Conservation (phyloP, 1,140 invertebrate genomes). For the Belonocnema kinseyi region DNA sequence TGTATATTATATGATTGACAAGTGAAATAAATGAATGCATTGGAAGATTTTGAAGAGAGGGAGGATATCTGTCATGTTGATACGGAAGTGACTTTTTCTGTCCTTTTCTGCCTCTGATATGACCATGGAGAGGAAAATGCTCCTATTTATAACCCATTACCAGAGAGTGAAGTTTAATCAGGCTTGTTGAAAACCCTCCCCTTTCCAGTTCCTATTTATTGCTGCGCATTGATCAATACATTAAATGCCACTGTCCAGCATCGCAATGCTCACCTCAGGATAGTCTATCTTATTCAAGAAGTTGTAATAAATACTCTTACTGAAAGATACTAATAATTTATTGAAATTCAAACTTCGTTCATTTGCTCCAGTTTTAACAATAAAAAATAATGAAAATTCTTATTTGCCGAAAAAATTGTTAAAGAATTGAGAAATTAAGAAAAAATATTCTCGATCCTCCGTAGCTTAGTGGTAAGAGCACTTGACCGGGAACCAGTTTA, state of each 20-base stretch:
- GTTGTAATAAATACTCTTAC: not conserved
- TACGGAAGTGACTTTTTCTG: not conserved
- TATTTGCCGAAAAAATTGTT: too few relatives aligned
- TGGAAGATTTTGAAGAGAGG: not conserved
- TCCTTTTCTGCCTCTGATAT: conserved; percentile 15
- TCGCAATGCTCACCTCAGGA: conserved; percentile 29
- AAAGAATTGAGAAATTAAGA: too few relatives aligned
- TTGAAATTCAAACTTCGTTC: too few relatives aligned
- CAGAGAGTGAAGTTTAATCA: conserved; percentile 66
- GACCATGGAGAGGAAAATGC: conserved; percentile 43
- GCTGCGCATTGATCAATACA: conserved; percentile 56
- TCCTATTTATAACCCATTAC: conserved; percentile 65
- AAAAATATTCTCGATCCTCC: too few relatives aligned
- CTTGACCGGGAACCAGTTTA: too few relatives aligned
- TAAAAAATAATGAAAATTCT: too few relatives aligned
- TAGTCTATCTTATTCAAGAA: conserved; percentile 18
- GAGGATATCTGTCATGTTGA: not conserved
- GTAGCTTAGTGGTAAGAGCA: too few relatives aligned
- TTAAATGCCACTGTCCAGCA: conserved; percentile 54
- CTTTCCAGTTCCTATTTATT: conserved; percentile 54
- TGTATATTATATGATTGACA: too few relatives aligned
- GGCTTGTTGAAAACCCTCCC: conserved; percentile 44
- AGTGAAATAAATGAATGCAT: too few relatives aligned
- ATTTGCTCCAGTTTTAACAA: too few relatives aligned
- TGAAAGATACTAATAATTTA: not conserved